These are phyloP conservation scores for Holothuria leucospilota DNA, from an alignment of 53 echinoderm and acorn worm species.

Conservation along the genomic window DNA sequence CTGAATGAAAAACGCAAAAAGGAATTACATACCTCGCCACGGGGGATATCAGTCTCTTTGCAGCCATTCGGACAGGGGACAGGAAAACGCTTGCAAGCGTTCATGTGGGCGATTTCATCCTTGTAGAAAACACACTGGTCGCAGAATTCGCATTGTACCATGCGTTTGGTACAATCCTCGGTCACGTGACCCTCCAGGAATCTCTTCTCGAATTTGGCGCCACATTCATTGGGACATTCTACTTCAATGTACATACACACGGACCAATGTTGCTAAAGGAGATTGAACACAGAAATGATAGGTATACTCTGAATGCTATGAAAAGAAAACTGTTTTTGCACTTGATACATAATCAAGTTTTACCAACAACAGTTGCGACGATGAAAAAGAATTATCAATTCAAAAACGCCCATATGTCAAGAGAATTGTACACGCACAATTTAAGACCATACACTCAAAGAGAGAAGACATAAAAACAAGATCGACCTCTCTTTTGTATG, in stretches of 20 bases:
- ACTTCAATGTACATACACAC: conserved; percentile 82
- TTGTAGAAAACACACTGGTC: conserved; percentile 89
- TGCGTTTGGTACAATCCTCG: conserved; percentile 93
- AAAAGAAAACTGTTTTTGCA: too few relatives aligned
- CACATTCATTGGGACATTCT: conserved; percentile 94
- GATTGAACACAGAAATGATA: not conserved
- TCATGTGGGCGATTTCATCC: conserved; percentile 98
- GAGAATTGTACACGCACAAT: too few relatives aligned
- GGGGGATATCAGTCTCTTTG: conserved; percentile 83
- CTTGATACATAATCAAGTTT: too few relatives aligned
- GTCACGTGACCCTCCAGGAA: conserved; percentile 84
- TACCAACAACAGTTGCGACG: too few relatives aligned
- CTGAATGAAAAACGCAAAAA: not conserved
- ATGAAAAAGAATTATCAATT: too few relatives aligned
- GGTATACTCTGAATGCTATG: too few relatives aligned
- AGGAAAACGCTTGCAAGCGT: conserved; percentile 88
- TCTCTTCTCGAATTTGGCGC: conserved; percentile 93
- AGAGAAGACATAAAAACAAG: too few relatives aligned
- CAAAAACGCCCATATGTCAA: too few relatives aligned
- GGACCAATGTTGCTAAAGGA: conserved; percentile 54
- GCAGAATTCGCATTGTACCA: conserved; percentile 92
- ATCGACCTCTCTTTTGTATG: too few relatives aligned
- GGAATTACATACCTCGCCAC: conserved; percentile 75
- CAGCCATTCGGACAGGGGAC: conserved; percentile 97
- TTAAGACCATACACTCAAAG: too few relatives aligned